Evolutionary conservation across 2,113 vertebrate genomes (phyloP).

Genomic region (Tonatia bakeri): DNA sequence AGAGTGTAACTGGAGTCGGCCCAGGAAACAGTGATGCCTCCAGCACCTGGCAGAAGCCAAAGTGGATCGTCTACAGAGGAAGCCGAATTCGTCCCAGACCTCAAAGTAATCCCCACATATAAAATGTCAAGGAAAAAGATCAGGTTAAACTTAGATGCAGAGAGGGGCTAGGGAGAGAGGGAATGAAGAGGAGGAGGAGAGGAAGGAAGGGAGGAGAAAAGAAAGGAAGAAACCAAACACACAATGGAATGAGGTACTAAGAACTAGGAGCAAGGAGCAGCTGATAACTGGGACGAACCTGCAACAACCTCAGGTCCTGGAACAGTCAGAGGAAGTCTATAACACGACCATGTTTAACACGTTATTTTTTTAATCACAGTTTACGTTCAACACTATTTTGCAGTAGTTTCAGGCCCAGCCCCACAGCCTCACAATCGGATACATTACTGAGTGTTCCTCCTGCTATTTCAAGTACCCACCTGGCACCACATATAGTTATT

Average conservation of each 20-base stretch:
- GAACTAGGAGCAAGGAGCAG: background rate
- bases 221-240: background rate
- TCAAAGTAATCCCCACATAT: background rate
- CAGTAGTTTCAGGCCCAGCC: background rate
- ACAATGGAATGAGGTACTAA: background rate
- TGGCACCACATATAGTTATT: background rate
- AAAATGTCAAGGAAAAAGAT: conserved; percentile 16
- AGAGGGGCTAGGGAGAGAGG: background rate
- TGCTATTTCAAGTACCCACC: background rate
- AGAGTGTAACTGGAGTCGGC: background rate
- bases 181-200: background rate
- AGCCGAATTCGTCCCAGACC: background rate
- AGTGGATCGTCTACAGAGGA: background rate
- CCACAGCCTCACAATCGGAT: background rate
- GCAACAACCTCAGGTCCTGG: background rate
- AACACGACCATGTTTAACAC: background rate
- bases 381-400: background rate
- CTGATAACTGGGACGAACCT: background rate
- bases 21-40: background rate
- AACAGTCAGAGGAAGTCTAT: background rate
- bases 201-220: too few species aligned
- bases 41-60: background rate
- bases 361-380: background rate
- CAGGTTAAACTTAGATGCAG: background rate
- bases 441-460: background rate